These are phyloP conservation scores for Leptothorax acervorum DNA, from an alignment of 2,888 invertebrate species.

Conservation along the genomic window DNA sequence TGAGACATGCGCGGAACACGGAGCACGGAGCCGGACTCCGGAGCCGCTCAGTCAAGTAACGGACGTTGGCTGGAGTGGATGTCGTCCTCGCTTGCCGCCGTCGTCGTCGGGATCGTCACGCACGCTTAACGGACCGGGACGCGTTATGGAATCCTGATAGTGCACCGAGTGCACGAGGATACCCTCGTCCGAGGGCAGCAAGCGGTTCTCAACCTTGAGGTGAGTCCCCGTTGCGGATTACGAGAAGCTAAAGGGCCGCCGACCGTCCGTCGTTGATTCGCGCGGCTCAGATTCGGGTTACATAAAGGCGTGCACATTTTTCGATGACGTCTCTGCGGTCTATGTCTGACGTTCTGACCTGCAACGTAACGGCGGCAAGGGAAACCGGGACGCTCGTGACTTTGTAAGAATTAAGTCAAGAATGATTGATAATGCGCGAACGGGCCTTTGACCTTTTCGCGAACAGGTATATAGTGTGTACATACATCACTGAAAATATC, in stretches of 20 bases:
- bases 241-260: too few relatives aligned
- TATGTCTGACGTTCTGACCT: too few relatives aligned
- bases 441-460: neutral
- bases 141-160: constrained; percentile 34
- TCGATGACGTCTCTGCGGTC: neutral
- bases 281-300: constrained; percentile 1
- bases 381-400: neutral
- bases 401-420: neutral
- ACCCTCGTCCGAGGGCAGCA: neutral
- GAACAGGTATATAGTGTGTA: neutral
- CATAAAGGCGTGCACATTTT: neutral
- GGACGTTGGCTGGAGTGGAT: constrained; percentile 51
- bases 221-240: neutral
- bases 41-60: constrained; percentile 56
- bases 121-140: neutral
- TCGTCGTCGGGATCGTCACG: neutral
- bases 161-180: neutral
- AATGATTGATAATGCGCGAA: neutral
- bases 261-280: too few relatives aligned
- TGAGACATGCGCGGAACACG: constrained; percentile 66
- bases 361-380: neutral
- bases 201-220: neutral
- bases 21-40: too few relatives aligned
- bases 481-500: neutral
- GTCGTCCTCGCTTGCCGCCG: neutral